A percentile compares a stretch with the other conserved stretches of the same genome.
Evolutionary conservation across 2,888 invertebrate species (phyloP).

Genomic region (Amaurobius ferox): DNA sequence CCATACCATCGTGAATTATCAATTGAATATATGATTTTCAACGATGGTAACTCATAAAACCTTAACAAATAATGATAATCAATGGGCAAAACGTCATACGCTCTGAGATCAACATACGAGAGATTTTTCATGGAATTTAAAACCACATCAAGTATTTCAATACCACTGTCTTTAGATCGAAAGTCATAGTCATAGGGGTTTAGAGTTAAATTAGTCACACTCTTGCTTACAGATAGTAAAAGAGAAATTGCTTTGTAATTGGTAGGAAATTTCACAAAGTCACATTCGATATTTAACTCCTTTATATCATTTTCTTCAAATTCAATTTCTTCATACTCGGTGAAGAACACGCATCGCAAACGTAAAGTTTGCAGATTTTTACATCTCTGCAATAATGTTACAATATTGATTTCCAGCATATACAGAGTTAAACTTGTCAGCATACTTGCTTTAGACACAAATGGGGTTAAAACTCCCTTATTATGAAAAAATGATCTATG

Average conservation of each 20-base stretch:
- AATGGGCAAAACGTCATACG: slow-evolving; percentile 15
- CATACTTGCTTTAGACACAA: neutral
- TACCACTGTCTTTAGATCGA: too few species aligned
- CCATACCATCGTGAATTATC: too few species aligned
- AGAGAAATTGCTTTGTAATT: slow-evolving; percentile 14
- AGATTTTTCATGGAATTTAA: slow-evolving; percentile 19
- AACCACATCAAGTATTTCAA: slow-evolving; percentile 7
- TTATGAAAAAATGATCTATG: too few species aligned
- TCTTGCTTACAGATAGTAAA: slow-evolving; percentile 13
- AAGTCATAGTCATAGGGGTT: neutral
- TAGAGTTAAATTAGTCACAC: slow-evolving; percentile 7
- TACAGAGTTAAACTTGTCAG: slow-evolving; percentile 5
- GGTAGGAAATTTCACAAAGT: neutral
- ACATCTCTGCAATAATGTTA: slow-evolving; percentile 12
- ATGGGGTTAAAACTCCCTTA: neutral
- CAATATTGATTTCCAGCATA: slow-evolving; percentile 4
- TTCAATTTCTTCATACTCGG: slow-evolving; percentile 1
- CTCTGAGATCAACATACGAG: slow-evolving; percentile 13
- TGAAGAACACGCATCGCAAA: slow-evolving; percentile 17
- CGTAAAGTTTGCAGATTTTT: slow-evolving; percentile 20
- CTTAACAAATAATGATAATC: neutral
- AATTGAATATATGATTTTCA: neutral
- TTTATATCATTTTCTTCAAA: neutral
- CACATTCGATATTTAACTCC: neutral
- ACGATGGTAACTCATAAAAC: neutral